A percentile compares a stretch with the other conserved stretches of the same genome.
phyloP scores from a whole-genome alignment of 1,140 invertebrate species.

The Scylla paramamosain region DNA sequence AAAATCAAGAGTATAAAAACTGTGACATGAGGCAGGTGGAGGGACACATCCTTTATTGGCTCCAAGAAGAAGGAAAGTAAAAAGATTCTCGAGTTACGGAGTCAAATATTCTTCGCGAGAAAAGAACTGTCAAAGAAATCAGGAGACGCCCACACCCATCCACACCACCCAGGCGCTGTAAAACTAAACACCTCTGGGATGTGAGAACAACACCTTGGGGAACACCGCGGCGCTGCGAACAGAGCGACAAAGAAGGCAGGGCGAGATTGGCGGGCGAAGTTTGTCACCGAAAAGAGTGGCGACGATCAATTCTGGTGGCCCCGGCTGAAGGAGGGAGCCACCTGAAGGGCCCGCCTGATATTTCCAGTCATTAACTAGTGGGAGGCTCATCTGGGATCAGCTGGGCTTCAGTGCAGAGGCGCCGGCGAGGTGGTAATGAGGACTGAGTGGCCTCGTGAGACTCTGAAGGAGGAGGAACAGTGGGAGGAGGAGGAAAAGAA shows the following conservation, averaged over 20 bases:
- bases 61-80: no score
- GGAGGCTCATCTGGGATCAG: slow-evolving; percentile 16
- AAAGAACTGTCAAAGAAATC: no score
- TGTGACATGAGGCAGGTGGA: no score
- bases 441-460: neutral
- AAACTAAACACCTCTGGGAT: no score
- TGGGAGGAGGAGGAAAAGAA: neutral
- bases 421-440: neutral
- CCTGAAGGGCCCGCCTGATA: neutral
- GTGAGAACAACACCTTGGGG: no score
- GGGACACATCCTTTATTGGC: no score
- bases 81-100: no score
- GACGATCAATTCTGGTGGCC: neutral
- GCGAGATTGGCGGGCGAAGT: neutral
- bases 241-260: neutral
- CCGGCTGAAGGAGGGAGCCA: neutral
- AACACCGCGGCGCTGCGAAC: neutral
- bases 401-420: neutral
- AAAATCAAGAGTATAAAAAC: no score
- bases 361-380: neutral
- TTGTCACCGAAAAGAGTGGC: neutral
- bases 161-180: no score
- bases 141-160: no score
- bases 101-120: no score
- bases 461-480: neutral